Evolutionary conservation across 2,888 invertebrate genomes (phyloP).

Genomic region (Megalurothrips usitatus): DNA sequence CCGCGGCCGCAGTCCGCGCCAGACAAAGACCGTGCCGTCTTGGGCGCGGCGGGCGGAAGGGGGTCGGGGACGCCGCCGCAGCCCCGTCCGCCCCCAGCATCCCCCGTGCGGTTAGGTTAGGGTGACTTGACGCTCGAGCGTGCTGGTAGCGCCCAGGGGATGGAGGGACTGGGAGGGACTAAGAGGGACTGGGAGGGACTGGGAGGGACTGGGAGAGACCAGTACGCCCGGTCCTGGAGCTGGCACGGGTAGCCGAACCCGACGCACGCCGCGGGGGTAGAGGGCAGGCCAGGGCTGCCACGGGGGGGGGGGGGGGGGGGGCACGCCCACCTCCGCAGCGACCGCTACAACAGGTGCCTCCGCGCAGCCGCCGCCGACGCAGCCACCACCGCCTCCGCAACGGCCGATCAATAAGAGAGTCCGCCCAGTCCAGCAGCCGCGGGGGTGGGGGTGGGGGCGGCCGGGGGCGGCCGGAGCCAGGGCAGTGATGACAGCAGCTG

Average conservation of each 20-base stretch:
- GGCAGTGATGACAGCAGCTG: neutral
- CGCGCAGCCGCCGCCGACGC: neutral
- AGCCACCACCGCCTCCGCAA: neutral
- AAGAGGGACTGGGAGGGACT: neutral
- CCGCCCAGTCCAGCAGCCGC: neutral
- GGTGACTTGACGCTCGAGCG: no score
- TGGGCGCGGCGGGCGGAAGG: no score
- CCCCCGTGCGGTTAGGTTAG: no score
- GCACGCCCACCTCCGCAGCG: neutral
- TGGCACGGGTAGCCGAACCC: neutral
- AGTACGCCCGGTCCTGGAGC: neutral
- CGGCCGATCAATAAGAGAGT: neutral
- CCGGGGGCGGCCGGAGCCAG: neutral
- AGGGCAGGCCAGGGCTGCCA: neutral
- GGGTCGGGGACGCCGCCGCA: no score
- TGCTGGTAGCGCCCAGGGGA: no score
- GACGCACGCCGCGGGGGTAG: neutral
- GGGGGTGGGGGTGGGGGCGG: neutral
- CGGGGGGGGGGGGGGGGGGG: neutral
- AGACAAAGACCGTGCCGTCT: no score
- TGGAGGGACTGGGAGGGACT: no score
- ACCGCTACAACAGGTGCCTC: slow-evolving; percentile 13
- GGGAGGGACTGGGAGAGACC: neutral
- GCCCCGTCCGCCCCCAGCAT: no score
- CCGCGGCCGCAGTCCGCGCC: no score